phyloP scores from a whole-genome alignment of 2,888 invertebrate genomes.

The Cacoxenus indagator region DNA sequence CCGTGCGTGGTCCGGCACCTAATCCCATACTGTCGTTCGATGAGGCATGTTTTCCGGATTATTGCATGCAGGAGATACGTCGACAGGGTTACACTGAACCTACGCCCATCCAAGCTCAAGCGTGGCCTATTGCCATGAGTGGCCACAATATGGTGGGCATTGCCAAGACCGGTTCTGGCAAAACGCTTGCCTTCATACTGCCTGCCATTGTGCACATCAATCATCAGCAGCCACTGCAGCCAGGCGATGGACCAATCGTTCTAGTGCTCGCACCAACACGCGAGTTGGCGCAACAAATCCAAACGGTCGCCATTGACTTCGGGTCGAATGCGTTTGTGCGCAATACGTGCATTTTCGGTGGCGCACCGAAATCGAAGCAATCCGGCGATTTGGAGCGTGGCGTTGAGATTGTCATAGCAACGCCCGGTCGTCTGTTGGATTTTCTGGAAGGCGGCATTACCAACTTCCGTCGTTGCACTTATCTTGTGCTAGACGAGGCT shows the following conservation, averaged over 20 bases:
- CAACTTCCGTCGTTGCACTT: conserved; percentile 83
- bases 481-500: conserved; percentile 90
- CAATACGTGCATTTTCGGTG: conserved; percentile 92
- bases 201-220: conserved; percentile 91
- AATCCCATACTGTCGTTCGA: conserved; percentile 84
- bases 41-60: conserved; percentile 84
- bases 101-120: conserved; percentile 87
- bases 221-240: conserved; percentile 81
- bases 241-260: conserved; percentile 88
- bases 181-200: conserved; percentile 83
- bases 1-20: conserved; percentile 81
- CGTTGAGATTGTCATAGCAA: conserved; percentile 90
- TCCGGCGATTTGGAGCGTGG: conserved; percentile 82
- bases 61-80: conserved; percentile 76
- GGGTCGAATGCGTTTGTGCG: conserved; percentile 83
- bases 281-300: conserved; percentile 85
- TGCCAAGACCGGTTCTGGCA: conserved; percentile 88
- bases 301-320: conserved; percentile 85
- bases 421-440: conserved; percentile 89
- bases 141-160: conserved; percentile 88
- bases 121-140: conserved; percentile 89
- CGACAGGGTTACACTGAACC: conserved; percentile 81
- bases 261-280: conserved; percentile 85
- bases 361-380: conserved; percentile 86
- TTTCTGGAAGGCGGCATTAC: conserved; percentile 84